Evolutionary conservation across 2,888 invertebrate genomes (phyloP), one percentile per base, ranked within the genome.

Genomic region (Globia sparganii): DNA sequence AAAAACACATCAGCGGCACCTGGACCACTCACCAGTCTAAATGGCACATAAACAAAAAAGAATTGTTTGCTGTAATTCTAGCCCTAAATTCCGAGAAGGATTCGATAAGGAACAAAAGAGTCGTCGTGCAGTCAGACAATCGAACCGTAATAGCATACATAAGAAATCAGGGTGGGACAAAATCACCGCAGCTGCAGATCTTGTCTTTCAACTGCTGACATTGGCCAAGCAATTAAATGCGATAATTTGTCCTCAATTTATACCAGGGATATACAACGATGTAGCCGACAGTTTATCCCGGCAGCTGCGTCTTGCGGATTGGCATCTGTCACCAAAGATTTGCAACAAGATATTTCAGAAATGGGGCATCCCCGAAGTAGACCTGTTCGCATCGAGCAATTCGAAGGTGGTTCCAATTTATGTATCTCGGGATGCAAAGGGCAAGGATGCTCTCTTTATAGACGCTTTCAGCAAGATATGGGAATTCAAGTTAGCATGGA

Each of bases 231-330:
- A 56, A 4, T 1, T 53, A 1, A 0, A 56, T 0, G 28, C 56
- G 1, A 3, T 4, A 2, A 72, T 56, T 18, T 56, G 37, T 66
- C 40, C 72, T 0, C 40, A 66, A 28, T 72, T 5, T 13, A 72
- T 72, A 66, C 72, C 56, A 18, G 56, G 72, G 0, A 56, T 72
- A 0, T 72, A 56, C 72, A 72, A 72, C 66, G 72, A 65, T 15
- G 25, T 72, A 31, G 65, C 72, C 53, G 56, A 72, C 40, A 72
- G 65, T 15, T 11, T 72, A 31, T 56, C 72, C 25, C 56, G 56
- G 0, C 72, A 72, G 1, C 65, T 3, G 31, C 1, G 18, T 25
- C 40, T 72, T 0, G 0, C 40, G 0, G 56, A 72, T 25, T 65
- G 72, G 72, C 72, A 72, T 56, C 65, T 72, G 0, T 72, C 72